Base-by-base conservation (phyloP, 1,140 invertebrate species). In the Mizuhopecten yessoensis region DNA sequence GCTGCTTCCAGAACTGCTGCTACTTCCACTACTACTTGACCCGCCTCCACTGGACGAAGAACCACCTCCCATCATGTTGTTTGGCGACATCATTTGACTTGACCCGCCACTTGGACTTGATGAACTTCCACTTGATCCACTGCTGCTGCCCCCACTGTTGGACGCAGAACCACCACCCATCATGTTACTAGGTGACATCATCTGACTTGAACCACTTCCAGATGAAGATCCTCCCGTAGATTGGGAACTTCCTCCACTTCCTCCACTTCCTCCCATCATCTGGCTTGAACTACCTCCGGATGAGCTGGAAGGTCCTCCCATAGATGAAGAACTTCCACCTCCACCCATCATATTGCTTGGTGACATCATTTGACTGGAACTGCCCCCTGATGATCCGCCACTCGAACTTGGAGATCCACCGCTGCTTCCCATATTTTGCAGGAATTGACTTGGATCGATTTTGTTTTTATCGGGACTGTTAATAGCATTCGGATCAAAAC, bases 391-490 rank as follows among this genome's bases (percentile, higher is more conserved):
- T 42, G 86, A 87, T 88, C 90, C 90, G 33, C 90, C 42, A 29
- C 57, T 75, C 5, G 57, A 29, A 75, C 57, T 17, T 7, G 89
- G 87, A 33, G 75, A 86, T 34, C 86, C 86, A 34, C 86, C 90
- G n/a, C 86, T 87, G 20, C 39, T 57, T n/a, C 90, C 90, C 90
- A 90, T 90, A 88, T 90, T 90, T 20, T 39, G 39, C 89, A 92
- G 88, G 34, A 92, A 92, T 17, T 89, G 36, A 13, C 49, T 87
- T 9, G 91, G 91, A 34, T 92, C 91, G 23, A 92, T 92, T 34
- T 92, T 92, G 42, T 92, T 92, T 86, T 92, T 92, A 33, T 92
- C 91, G 36, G 91, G 91, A 86, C 87, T 92, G 42, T 92, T 92
- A 20, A 92, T 33, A 10, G 87, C 45, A 87, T 92, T 92, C 57